phyloP scores from a whole-genome alignment of 2,888 invertebrate species.

The Sesamia inferens region DNA sequence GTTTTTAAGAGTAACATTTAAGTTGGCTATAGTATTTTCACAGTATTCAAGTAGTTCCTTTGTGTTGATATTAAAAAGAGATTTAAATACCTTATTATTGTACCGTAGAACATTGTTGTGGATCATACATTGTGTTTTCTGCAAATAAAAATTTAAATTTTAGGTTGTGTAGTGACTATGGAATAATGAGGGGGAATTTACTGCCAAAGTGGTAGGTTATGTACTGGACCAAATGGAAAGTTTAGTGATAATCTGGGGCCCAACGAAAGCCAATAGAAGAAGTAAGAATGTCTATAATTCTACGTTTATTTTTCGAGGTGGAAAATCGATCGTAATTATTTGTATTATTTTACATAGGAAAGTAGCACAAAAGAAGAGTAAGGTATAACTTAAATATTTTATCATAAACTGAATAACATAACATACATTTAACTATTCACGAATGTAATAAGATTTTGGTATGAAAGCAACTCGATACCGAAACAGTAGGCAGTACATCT shows the following conservation, averaged over 20 bases:
- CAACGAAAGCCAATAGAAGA: slow-evolving; percentile 1
- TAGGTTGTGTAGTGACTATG: slow-evolving; percentile 18
- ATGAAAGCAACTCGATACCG: slow-evolving; percentile 8
- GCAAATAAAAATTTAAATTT: slow-evolving; percentile 53
- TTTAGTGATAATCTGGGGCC: slow-evolving; percentile 38
- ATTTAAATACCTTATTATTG: slow-evolving; percentile 56
- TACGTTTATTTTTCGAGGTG: neutral
- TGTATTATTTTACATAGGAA: neutral
- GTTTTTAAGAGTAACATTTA: slow-evolving; percentile 5
- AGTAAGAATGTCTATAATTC: neutral
- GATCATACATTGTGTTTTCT: slow-evolving; percentile 37
- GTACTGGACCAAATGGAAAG: slow-evolving; percentile 48
- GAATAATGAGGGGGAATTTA: slow-evolving; percentile 49
- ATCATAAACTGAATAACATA: neutral
- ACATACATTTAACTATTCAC: slow-evolving; percentile 17
- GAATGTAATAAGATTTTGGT: slow-evolving; percentile 23
- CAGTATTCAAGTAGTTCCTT: slow-evolving; percentile 63
- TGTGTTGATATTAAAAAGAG: slow-evolving; percentile 62
- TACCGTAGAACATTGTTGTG: slow-evolving; percentile 48
- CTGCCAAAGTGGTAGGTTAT: slow-evolving; percentile 32
- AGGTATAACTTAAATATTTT: neutral
- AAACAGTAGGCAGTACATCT: slow-evolving; percentile 28
- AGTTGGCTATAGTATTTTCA: slow-evolving; percentile 56
- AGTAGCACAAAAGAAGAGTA: neutral
- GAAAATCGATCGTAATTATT: neutral